phyloP scores from a whole-genome alignment of 2,797 vertebrate species.

The Diglossa cyanea region DNA sequence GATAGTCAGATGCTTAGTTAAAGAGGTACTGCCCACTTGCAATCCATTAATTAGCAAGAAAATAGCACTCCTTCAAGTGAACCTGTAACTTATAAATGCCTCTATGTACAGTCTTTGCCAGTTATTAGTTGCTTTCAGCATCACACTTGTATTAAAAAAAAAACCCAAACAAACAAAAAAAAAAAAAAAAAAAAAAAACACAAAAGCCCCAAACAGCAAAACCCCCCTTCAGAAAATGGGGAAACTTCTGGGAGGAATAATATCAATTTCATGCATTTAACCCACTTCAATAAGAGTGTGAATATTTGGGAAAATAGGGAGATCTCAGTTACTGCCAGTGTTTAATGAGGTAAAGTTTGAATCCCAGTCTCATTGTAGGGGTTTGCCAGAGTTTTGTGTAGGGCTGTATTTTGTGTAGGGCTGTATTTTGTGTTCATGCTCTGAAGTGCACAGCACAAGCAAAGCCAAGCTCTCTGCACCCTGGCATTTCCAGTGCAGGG shows the following conservation, averaged over 20 bases:
- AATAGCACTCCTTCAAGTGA: neutral
- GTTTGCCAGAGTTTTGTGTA: neutral
- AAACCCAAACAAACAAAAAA: neutral
- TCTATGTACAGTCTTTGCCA: neutral
- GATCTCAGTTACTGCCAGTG: neutral
- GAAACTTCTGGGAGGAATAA: neutral
- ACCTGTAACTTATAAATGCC: neutral
- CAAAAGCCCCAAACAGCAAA: neutral
- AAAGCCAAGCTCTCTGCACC: neutral
- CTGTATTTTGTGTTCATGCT: neutral
- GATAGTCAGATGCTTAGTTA: neutral
- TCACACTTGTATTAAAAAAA: neutral
- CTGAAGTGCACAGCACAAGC: neutral
- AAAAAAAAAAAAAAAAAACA: no score
- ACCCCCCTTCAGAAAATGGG: neutral
- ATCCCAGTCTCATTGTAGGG: fast-evolving
- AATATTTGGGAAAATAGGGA: neutral
- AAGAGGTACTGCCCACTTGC: neutral
- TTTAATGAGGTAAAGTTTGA: neutral
- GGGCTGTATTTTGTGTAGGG: neutral
- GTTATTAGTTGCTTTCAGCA: neutral
- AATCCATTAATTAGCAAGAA: neutral
- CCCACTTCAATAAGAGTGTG: neutral
- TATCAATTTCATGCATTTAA: neutral
- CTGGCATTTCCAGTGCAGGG: fast-evolving